phyloP scores from a whole-genome alignment of 2,113 vertebrate genomes.

The Grallaria varia region DNA sequence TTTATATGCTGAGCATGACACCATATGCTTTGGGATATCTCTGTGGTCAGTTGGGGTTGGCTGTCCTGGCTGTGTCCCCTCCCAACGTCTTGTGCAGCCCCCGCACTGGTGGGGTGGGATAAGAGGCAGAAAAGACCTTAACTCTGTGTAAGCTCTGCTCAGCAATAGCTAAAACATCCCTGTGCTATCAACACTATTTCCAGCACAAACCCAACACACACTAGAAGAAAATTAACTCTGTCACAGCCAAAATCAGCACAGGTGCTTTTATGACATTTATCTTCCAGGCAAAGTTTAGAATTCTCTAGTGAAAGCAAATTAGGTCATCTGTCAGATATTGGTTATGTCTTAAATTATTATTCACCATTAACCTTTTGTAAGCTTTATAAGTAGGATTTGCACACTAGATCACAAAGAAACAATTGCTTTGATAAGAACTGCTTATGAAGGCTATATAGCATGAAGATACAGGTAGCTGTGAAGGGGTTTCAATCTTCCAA shows the following conservation, averaged over 20 bases:
- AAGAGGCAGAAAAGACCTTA: background rate
- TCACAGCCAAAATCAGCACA: background rate
- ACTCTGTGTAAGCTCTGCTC: background rate
- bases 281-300: background rate
- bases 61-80: background rate
- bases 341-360: background rate
- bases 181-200: background rate
- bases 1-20: background rate
- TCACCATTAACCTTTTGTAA: background rate
- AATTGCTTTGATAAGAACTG: constrained; percentile 2
- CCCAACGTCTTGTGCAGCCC: background rate
- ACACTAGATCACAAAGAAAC: background rate
- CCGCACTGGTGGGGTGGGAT: background rate
- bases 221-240: background rate
- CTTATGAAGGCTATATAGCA: background rate
- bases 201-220: no score
- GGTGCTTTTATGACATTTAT: background rate
- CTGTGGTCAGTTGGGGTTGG: background rate
- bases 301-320: background rate
- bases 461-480: background rate
- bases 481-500: background rate
- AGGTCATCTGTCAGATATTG: background rate
- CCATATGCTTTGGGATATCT: background rate
- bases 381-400: background rate
- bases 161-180: background rate